A percentile compares a stretch with the other conserved stretches of the same genome.
Evolutionary conservation across 2,888 invertebrate genomes (phyloP).

Genomic region (Polyommatus iphigenia): DNA sequence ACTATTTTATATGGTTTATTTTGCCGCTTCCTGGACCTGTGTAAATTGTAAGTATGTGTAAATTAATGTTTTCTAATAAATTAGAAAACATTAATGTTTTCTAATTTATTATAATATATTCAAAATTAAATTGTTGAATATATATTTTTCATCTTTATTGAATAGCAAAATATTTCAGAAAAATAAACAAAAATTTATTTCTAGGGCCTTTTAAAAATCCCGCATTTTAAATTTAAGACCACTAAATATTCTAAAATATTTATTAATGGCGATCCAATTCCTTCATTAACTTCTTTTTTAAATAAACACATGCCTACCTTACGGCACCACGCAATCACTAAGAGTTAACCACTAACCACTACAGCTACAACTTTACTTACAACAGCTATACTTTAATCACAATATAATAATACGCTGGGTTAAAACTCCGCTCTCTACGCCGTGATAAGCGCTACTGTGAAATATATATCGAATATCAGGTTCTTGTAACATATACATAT

Average conservation of each 20-base stretch:
- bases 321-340: not conserved
- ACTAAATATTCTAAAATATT: too few relatives aligned
- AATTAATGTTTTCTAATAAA: too few relatives aligned
- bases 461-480: not conserved
- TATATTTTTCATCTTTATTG: not conserved
- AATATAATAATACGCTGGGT: not conserved
- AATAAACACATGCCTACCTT: not conserved
- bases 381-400: not conserved
- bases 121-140: too few relatives aligned
- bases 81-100: too few relatives aligned
- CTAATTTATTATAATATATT: too few relatives aligned
- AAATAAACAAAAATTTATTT: not conserved
- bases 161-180: not conserved
- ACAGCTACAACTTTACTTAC: not conserved
- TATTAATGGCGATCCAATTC: too few relatives aligned
- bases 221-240: too few relatives aligned
- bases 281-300: not conserved
- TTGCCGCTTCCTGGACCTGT: not conserved
- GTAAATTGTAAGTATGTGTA: too few relatives aligned
- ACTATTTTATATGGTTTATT: not conserved
- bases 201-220: not conserved
- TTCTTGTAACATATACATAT: not conserved
- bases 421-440: not conserved
- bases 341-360: not conserved
- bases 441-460: not conserved